A percentile compares a stretch with the other conserved stretches of the same genome.
phyloP scores from a whole-genome alignment of 2,113 vertebrate genomes.

The Myocastor coypus region DNA sequence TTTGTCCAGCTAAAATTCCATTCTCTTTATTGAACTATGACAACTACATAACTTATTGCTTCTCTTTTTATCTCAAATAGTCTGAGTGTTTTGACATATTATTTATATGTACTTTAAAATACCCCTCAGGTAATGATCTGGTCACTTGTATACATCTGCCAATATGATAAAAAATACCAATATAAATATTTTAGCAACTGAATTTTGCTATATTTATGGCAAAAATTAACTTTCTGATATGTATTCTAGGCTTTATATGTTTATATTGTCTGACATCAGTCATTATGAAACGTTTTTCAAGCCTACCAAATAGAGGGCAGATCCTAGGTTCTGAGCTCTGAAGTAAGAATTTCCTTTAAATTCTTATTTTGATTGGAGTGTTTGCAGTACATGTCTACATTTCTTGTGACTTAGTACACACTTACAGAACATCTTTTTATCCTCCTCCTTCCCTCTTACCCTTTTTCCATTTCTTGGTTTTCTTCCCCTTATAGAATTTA shows the following conservation, averaged over 20 bases:
- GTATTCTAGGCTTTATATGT: neutral
- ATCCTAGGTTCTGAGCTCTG: neutral
- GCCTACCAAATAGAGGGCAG: neutral
- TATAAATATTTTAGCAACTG: neutral
- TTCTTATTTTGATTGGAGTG: neutral
- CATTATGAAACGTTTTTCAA: neutral
- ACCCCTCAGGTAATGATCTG: neutral
- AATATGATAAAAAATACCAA: neutral
- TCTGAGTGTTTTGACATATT: neutral
- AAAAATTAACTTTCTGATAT: neutral
- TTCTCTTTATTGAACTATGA: slow-evolving; percentile 49
- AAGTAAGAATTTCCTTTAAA: neutral
- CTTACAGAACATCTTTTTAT: neutral
- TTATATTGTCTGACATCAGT: neutral
- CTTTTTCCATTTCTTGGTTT: neutral
- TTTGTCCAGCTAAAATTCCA: slow-evolving; percentile 43
- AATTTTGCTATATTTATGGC: neutral
- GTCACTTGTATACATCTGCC: neutral
- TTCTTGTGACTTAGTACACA: neutral
- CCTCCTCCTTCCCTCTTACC: neutral
- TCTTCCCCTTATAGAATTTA: neutral
- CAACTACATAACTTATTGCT: neutral
- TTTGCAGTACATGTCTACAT: neutral
- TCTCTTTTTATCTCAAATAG: neutral
- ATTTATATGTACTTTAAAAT: neutral